These are phyloP conservation scores for Limnephilus marmoratus DNA, from an alignment of 2,888 invertebrate genomes.

Conservation along the genomic window DNA sequence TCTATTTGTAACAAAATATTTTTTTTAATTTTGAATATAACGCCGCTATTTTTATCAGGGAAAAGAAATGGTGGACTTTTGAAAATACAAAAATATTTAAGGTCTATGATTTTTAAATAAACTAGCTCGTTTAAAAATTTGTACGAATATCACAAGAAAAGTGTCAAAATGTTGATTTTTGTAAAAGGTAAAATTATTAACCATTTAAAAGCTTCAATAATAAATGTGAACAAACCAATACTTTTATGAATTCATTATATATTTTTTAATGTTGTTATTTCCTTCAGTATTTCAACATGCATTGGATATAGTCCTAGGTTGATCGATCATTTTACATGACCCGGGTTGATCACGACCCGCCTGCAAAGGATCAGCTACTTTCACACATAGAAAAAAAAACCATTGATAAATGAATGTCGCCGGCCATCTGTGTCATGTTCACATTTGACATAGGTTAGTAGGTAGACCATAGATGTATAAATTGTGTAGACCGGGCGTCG, in stretches of 20 bases:
- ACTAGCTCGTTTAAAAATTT: conserved; percentile 28
- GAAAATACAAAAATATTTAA: conserved; percentile 42
- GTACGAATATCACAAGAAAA: conserved; percentile 43
- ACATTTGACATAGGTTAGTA: too few species aligned
- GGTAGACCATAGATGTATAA: too few species aligned
- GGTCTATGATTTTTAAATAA: conserved; percentile 36
- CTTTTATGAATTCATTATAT: not conserved
- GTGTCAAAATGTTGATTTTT: conserved; percentile 19
- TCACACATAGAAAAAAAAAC: too few species aligned
- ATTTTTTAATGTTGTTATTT: not conserved
- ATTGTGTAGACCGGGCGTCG: too few species aligned
- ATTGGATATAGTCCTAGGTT: not conserved
- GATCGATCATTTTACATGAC: too few species aligned
- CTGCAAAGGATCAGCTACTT: too few species aligned
- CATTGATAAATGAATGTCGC: too few species aligned
- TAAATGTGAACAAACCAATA: not conserved
- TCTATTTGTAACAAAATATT: too few species aligned
- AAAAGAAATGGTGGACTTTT: conserved; percentile 2
- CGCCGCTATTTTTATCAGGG: not conserved
- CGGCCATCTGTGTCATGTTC: too few species aligned
- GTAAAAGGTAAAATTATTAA: not conserved
- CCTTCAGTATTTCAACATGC: not conserved
- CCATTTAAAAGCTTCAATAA: conserved; percentile 30
- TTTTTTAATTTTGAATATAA: not conserved
- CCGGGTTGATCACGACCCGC: too few species aligned